phyloP scores from a whole-genome alignment of 2,113 vertebrate genomes.

The Pimephales promelas region DNA sequence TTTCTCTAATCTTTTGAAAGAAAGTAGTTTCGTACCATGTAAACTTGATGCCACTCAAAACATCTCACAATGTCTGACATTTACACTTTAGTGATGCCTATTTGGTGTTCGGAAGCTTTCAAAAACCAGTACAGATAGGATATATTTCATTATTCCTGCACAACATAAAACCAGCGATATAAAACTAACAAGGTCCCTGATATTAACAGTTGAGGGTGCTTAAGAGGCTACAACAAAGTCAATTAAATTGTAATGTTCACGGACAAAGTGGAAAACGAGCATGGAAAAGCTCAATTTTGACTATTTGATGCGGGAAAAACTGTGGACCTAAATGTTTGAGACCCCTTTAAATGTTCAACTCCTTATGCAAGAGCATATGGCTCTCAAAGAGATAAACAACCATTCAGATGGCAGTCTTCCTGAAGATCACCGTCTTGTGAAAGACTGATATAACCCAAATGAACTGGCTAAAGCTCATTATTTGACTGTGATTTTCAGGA shows the following conservation, averaged over 20 bases:
- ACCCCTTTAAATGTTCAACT: constrained; percentile 2
- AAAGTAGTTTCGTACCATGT: not conserved
- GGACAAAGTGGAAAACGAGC: not conserved
- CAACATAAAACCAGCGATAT: not conserved
- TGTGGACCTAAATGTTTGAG: not conserved
- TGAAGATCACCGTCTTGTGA: constrained; percentile 15
- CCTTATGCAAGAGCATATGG: constrained; percentile 6
- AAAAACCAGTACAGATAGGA: no score
- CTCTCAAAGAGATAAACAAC: not conserved
- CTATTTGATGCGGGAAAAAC: not conserved
- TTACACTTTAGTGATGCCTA: not conserved
- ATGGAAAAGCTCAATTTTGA: not conserved
- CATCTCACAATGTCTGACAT: not conserved
- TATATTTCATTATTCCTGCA: not conserved
- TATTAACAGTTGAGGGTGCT: not conserved
- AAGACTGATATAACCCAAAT: not conserved
- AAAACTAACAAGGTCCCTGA: not conserved
- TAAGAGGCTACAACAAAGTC: not conserved
- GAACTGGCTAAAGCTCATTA: not conserved
- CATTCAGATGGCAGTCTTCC: not conserved
- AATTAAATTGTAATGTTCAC: no score
- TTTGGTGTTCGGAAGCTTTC: no score
- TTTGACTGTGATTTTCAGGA: constrained; percentile 64
- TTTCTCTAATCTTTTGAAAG: not conserved
- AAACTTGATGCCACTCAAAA: not conserved